A percentile compares a stretch with the other conserved stretches of the same genome.
These are phyloP conservation scores for Ips typographus DNA, from an alignment of 1,140 invertebrate genomes.

Conservation along the genomic window DNA sequence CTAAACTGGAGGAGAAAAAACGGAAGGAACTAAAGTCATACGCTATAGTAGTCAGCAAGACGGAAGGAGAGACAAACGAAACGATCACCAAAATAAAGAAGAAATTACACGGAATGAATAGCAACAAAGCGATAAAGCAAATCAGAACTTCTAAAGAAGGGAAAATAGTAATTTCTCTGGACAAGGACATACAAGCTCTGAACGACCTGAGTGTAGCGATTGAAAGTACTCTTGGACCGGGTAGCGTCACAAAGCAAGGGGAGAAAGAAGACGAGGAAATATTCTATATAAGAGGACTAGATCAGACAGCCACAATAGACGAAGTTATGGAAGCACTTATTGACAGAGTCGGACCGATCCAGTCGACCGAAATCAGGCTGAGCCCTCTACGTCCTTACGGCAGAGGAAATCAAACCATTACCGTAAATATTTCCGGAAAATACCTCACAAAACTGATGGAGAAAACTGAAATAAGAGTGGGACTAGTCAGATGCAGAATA, in stretches of 20 bases:
- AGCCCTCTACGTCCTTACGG: background rate
- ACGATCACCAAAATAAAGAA: background rate
- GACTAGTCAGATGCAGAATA: slow-evolving; percentile 8
- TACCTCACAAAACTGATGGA: slow-evolving; percentile 8
- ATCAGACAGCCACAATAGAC: slow-evolving; percentile 4
- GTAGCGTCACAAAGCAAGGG: background rate
- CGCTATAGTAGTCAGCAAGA: background rate
- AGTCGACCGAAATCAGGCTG: background rate
- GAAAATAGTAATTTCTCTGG: slow-evolving; percentile 6
- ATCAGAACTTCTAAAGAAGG: slow-evolving; percentile 10
- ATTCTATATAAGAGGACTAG: slow-evolving; percentile 18
- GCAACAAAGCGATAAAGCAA: background rate
- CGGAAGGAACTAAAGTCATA: background rate
- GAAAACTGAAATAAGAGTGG: background rate
- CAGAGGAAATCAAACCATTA: background rate
- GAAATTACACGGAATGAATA: background rate
- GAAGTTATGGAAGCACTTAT: background rate
- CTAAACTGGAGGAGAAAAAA: background rate
- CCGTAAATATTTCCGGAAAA: slow-evolving; percentile 9
- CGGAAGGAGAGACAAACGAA: slow-evolving; percentile 2
- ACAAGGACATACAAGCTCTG: slow-evolving; percentile 1
- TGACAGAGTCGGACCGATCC: too few species aligned
- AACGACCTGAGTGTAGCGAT: background rate
- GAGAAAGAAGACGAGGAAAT: background rate
- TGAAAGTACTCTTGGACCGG: background rate